Conservation (phyloP, 2,113 vertebrate species). For the Danio rerio region GRCz12tu NC_133191.1:32772501-32773000, state of each 20-base stretch:
- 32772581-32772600: no score
- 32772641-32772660: no score
- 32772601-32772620: no score
- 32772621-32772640: no score
- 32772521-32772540: no score
- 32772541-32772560: no score
- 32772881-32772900: not conserved
- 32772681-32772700: no score
- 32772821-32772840: not conserved
- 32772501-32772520: no score
- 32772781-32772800: not conserved
- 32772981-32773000: not conserved
- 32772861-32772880: not conserved
- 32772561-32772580: no score
- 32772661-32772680: no score
- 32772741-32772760: not conserved
- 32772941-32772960: not conserved
- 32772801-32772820: not conserved
- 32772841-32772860: not conserved
- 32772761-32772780: not conserved
- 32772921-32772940: not conserved
- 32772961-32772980: slow-evolving; percentile 11
- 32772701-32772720: no score
- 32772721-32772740: not conserved
- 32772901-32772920: not conserved